Base-by-base conservation (phyloP, 2,113 vertebrate genomes). In the Chinchilla lanigera region DNA sequence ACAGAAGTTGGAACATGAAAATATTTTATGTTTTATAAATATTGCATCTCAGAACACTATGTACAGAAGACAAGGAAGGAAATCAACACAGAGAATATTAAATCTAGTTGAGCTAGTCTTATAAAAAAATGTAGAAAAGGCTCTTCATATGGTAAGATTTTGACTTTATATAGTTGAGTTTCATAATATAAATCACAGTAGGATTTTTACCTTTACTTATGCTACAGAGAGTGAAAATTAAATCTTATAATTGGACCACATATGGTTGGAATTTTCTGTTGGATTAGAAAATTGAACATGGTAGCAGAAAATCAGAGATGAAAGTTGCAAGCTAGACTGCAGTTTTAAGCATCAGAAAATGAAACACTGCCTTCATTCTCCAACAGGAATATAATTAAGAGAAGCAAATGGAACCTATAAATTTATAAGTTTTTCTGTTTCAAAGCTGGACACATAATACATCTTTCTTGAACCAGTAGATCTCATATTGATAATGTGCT, bases 261-360 rank as follows among this genome's bases (percentile, higher is more conserved):
- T 83, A 56, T 30, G 50, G 41, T 44, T 77, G 19, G 30, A 97
- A 30, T 89, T 97, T 97, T 77, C 87, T 16, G 0, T 67, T 56
- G 52, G 38, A 92, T 96, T 94, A 82, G 75, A 93, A 97, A 96
- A 88, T 60, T 92, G 67, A 93, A 90, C 78, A 65, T 71, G 38
- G n/a, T 56, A n/a, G 77, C 33, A 96, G 50, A 0, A 16, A 86
- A 82, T 87, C 84, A 94, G 52, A 47, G 30, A 92, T 63, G 63
- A 89, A 13, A 35, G 5, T 7, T 87, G 0, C 12, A 95, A 87
- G 67, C 63, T 41, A 73, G 67, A 86, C 22, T 93, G n/a, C 65
- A 61, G 12, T 50, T 93, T 54, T 35, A 10, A 65, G 28, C 89
- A 16, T 44, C 47, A 5, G 17, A 93, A 93, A 75, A 87, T 71